Conservation (phyloP, 2,797 vertebrate genomes). For the Sphaeramia orbicularis region DNA sequence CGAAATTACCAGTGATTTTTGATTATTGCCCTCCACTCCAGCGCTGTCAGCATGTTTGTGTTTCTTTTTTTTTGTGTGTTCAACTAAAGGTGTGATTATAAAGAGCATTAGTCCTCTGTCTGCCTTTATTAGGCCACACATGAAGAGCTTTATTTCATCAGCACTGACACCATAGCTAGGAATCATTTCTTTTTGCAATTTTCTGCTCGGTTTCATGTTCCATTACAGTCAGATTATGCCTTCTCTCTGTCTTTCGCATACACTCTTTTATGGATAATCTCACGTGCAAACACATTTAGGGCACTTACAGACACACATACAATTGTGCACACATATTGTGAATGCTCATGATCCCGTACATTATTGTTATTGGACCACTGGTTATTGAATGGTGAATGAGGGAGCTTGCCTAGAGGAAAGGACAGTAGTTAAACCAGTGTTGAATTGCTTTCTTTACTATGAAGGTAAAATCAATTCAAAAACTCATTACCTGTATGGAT, state of each 20-base stretch:
- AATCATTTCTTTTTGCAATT: conserved; percentile 83
- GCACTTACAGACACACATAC: conserved; percentile 36
- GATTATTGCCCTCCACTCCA: conserved; percentile 24
- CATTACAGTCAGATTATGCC: conserved; percentile 79
- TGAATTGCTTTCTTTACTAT: conserved; percentile 58
- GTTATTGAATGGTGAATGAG: conserved; percentile 65
- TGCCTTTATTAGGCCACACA: conserved; percentile 74
- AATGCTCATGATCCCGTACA: conserved; percentile 54
- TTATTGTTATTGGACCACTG: conserved; percentile 60
- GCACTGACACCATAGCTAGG: conserved; percentile 69
- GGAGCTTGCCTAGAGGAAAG: conserved; percentile 47
- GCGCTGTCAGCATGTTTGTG: conserved; percentile 4
- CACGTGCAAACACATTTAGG: conserved; percentile 61
- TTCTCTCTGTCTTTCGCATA: conserved; percentile 68
- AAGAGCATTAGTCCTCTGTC: conserved; percentile 62
- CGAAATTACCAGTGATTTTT: conserved; percentile 28
- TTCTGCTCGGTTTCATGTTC: conserved; percentile 85
- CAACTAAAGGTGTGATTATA: conserved; percentile 68
- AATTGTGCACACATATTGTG: conserved; percentile 43
- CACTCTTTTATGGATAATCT: conserved; percentile 70
- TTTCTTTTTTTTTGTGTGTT: conserved; percentile 37
- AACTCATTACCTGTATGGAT: conserved; percentile 60
- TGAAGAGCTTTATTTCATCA: conserved; percentile 77
- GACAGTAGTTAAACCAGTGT: conserved; percentile 64
- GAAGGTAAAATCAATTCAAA: conserved; percentile 70